Base-by-base conservation (phyloP, 2,797 vertebrate species). In the Calcarius lapponicus region DNA sequence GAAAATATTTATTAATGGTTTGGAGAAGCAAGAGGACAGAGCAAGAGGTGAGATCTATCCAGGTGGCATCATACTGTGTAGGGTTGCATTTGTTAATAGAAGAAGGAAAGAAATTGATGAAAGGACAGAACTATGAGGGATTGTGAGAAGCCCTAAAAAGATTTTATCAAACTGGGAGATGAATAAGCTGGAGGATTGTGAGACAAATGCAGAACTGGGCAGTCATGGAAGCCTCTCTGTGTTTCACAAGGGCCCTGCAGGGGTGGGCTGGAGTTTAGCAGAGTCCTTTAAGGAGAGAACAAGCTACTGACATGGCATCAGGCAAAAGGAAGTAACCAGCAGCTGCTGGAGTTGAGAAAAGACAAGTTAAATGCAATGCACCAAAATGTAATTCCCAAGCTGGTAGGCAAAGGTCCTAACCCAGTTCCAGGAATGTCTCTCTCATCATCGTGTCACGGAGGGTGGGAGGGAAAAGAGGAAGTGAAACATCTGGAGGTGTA, bases 1-100 rank as follows among this genome's bases (percentile, higher is more conserved):
- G 82, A 78, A 95, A 96, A 91, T 95, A 91, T 79, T 94, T 93
- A 69, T 80, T 92, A 92, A 93, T n/a, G 34, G 24, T 60, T 86
- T 66, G 70, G 79, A 85, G 81, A 86, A 93, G 14, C 42, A 51
- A 76, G 54, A 84, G 40, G 56, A 87, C 42, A 21, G 82, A 85
- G 75, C 72, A 92, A 66, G 76, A 91, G 80, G 72, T 92, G 92
- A 96, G 86, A 88, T 89, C 64, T 54, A 34, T 47, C 78, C 90
- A 92, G 82, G 90, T 81, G 83, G 60, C 74, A 87, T 75, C 50
- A 79, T 62, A 74, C 28, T 65, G 56, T 54, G 91, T 58, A 24
- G 17, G 36, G 4, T 53, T 85, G 74, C 83, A 43, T 93, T 95
- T 95, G 53, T 65, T 87, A 92, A 61, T 42, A 56, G 61, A 82